These are phyloP conservation scores for Drosophila fulvimacula DNA, from an alignment of 2,888 invertebrate species.

Conservation along the genomic window DNA sequence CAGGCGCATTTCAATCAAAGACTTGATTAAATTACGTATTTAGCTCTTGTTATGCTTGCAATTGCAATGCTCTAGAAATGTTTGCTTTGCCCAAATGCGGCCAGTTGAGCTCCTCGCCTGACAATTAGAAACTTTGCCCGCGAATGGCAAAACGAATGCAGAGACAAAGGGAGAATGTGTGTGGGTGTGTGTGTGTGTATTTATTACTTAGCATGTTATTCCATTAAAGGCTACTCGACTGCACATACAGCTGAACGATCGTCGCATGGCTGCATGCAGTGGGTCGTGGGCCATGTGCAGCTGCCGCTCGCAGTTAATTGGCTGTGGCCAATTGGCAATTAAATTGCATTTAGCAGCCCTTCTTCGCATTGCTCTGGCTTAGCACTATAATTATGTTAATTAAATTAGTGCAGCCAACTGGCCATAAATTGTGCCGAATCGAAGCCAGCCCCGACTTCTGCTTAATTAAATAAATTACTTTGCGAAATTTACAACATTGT, in stretches of 20 bases:
- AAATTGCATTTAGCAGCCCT: conserved; percentile 44
- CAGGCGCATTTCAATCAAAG: neutral
- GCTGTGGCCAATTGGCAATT: conserved; percentile 58
- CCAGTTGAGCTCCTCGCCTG: conserved; percentile 10
- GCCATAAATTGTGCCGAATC: conserved; percentile 14
- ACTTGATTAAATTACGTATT: conserved; percentile 19
- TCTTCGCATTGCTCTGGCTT: conserved; percentile 10
- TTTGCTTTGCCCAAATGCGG: conserved; percentile 5
- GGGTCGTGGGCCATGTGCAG: conserved; percentile 7
- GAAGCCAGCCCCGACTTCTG: neutral
- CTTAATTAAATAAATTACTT: conserved; percentile 10
- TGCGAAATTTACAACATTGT: conserved; percentile 6
- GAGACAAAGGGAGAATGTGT: neutral
- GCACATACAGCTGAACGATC: neutral
- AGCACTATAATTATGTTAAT: conserved; percentile 42
- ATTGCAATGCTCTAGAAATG: no score
- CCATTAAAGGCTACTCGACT: conserved; percentile 12
- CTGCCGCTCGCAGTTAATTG: conserved; percentile 35
- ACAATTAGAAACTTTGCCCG: conserved; percentile 32
- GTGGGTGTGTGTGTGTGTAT: neutral
- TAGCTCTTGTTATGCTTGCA: neutral
- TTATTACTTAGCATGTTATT: conserved; percentile 14
- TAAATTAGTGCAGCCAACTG: conserved; percentile 37
- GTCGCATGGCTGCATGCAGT: conserved; percentile 2
- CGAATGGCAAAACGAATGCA: conserved; percentile 15